These are phyloP conservation scores for Notarius quadriscutis DNA, from an alignment of 2,113 vertebrate species.

Conservation along the genomic window DNA sequence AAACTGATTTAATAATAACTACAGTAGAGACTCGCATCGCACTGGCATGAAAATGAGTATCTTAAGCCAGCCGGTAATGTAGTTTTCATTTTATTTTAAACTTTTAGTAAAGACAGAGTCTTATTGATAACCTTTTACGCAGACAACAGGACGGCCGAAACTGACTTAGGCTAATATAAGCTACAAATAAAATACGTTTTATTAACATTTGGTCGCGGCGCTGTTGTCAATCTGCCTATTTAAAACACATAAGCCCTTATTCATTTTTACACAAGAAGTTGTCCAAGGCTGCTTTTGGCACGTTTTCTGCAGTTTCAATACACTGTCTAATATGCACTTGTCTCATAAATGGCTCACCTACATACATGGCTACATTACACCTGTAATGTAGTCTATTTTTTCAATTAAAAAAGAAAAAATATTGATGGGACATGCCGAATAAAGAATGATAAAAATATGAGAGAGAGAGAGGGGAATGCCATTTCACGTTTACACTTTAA, in stretches of 20 bases:
- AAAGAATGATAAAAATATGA: neutral
- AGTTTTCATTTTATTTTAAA: neutral
- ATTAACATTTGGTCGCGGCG: conserved; percentile 49
- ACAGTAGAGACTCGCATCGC: conserved; percentile 62
- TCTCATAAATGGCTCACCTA: neutral
- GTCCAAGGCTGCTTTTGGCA: conserved; percentile 3
- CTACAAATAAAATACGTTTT: conserved; percentile 50
- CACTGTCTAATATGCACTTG: neutral
- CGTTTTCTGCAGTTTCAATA: conserved; percentile 51
- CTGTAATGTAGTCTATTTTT: too few relatives aligned
- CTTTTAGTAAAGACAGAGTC: neutral
- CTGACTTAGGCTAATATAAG: neutral
- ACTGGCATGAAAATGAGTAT: neutral
- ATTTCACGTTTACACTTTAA: neutral
- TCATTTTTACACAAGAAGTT: neutral
- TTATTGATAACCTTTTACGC: conserved; percentile 26
- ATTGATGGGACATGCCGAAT: neutral
- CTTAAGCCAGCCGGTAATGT: neutral
- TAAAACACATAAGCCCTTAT: conserved; percentile 11
- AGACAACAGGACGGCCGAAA: neutral
- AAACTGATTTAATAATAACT: conserved; percentile 81
- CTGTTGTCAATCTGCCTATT: conserved; percentile 49
- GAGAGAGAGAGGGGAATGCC: too few relatives aligned
- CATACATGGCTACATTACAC: neutral
- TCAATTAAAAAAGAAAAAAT: neutral